These are phyloP conservation scores for Heliconius sara DNA, from an alignment of 2,888 invertebrate genomes.

Conservation along the genomic window DNA sequence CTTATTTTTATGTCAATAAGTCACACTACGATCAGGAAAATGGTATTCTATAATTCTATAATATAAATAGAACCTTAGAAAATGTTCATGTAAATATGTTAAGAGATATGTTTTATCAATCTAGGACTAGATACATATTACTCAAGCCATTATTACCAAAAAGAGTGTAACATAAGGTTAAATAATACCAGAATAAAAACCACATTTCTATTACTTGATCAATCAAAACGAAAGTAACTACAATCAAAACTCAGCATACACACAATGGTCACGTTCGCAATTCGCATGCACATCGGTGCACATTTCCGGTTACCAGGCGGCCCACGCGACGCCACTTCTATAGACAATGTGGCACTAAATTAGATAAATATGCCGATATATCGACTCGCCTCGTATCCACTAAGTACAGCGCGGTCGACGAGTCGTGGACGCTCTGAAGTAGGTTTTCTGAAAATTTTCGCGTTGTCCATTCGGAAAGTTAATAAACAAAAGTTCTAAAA, in stretches of 20 bases:
- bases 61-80: no score
- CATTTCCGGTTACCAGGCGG: slow-evolving; percentile 63
- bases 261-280: slow-evolving; percentile 64
- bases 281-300: slow-evolving; percentile 64
- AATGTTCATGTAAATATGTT: no score
- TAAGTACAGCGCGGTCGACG: slow-evolving; percentile 32
- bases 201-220: background rate
- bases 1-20: background rate
- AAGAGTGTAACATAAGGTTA: background rate
- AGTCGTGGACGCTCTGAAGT: background rate
- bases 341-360: slow-evolving; percentile 50
- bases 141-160: no score
- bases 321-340: slow-evolving; percentile 36
- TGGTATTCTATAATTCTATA: no score
- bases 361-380: slow-evolving; percentile 48
- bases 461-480: background rate
- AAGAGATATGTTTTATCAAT: no score
- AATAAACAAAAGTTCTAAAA: background rate
- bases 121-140: no score
- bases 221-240: background rate
- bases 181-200: background rate
- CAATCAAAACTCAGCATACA: slow-evolving; percentile 7
- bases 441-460: background rate
- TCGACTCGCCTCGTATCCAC: slow-evolving; percentile 42
- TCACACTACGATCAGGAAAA: background rate